Percentiles rank a stretch among this genome's conserved stretches.
Evolutionary conservation across 2,888 invertebrate species (phyloP).

Genomic region (Ashinkailepas kermadecensis): DNA sequence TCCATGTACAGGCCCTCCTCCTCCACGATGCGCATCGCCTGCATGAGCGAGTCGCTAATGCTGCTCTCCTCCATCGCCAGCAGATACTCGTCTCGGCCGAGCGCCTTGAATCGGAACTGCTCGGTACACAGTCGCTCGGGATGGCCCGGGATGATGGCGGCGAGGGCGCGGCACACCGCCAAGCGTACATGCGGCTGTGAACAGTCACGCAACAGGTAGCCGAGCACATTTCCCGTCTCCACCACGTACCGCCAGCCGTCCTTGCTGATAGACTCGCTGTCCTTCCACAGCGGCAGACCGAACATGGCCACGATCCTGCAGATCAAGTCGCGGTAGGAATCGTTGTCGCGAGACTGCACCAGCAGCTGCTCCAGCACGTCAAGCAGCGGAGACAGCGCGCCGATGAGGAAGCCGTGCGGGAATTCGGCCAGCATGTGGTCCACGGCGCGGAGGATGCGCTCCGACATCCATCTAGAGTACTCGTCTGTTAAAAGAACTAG

Average conservation of each 20-base stretch:
- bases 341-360: background rate
- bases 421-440: background rate
- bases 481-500: background rate
- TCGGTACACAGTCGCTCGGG: background rate
- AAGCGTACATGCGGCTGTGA: background rate
- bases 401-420: background rate
- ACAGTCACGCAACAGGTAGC: background rate
- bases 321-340: background rate
- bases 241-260: background rate
- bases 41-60: background rate
- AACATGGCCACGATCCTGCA: background rate
- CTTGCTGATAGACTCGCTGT: background rate
- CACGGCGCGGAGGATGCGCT: background rate
- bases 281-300: constrained; percentile 6
- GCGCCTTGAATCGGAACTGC: constrained; percentile 12
- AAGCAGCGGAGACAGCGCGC: background rate
- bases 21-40: background rate
- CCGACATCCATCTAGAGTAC: background rate
- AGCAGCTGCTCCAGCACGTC: background rate
- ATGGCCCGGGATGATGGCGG: background rate
- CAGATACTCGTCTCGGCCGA: constrained; percentile 2
- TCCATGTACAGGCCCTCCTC: constrained; percentile 21
- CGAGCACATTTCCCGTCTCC: background rate
- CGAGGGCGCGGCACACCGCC: background rate
- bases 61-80: constrained; percentile 17